Conservation (phyloP, 2,113 vertebrate genomes). For the Peucedramus taeniatus region DNA sequence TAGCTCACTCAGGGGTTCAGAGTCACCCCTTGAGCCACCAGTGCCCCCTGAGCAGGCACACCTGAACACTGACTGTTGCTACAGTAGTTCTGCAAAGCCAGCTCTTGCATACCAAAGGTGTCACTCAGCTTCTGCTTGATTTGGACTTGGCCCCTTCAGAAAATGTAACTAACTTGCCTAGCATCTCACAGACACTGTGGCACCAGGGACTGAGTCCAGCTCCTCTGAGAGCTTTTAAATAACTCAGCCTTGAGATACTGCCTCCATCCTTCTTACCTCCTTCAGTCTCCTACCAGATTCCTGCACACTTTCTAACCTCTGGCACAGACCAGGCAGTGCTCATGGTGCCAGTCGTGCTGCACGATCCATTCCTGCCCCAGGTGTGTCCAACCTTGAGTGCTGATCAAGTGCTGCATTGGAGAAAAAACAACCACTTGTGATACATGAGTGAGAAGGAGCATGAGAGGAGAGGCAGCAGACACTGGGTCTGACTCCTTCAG, state of each 20-base stretch:
- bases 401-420: not conserved
- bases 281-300: not conserved
- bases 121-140: not conserved
- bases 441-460: not conserved
- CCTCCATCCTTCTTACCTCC: not conserved
- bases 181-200: not conserved
- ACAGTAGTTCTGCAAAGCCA: not conserved
- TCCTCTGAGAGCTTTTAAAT: not conserved
- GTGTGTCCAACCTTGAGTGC: not conserved
- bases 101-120: not conserved
- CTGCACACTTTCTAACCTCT: not conserved
- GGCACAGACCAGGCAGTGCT: not conserved
- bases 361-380: not conserved
- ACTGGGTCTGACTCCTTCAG: not conserved
- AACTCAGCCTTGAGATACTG: not conserved
- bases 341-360: fast-evolving
- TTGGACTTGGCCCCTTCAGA: not conserved
- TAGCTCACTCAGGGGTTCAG: not conserved
- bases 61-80: not conserved
- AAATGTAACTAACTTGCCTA: not conserved
- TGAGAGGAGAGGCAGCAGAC: not conserved
- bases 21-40: not conserved
- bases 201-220: not conserved
- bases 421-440: not conserved
- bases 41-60: not conserved